phyloP scores from a whole-genome alignment of 2,113 vertebrate species.

The Haliaeetus leucogaster region DNA sequence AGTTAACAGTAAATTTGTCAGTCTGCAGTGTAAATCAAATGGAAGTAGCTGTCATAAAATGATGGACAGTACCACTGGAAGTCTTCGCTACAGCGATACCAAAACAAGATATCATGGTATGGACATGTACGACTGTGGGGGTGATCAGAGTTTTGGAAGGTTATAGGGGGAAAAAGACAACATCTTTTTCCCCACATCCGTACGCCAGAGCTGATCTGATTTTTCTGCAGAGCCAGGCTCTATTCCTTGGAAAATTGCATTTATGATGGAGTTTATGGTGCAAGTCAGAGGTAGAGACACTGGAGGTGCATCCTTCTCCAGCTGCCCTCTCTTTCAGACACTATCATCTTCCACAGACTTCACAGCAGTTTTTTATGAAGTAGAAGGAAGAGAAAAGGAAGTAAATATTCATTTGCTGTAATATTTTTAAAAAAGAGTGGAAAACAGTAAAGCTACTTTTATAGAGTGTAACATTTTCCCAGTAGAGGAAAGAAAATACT shows the following conservation, averaged over 20 bases:
- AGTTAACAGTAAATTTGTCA: conserved; percentile 50
- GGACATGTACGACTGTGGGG: not conserved
- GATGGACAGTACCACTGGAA: not conserved
- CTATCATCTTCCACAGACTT: not conserved
- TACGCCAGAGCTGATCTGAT: not conserved
- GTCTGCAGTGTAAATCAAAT: conserved; percentile 11
- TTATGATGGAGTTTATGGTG: not conserved
- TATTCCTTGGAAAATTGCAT: not conserved
- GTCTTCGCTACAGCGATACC: rapidly evolving
- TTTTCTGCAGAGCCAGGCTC: not conserved
- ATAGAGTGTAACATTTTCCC: conserved; percentile 60
- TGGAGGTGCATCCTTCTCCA: not conserved
- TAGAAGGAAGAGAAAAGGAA: not conserved
- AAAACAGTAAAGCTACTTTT: conserved; percentile 50
- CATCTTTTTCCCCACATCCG: not conserved
- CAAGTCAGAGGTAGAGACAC: not conserved
- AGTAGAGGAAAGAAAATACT: conserved; percentile 52
- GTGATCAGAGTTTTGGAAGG: not conserved
- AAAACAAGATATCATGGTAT: not conserved
- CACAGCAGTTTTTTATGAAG: not conserved
- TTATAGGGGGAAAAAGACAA: not conserved
- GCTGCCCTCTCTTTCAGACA: not conserved
- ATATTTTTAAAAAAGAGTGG: conserved; percentile 44
- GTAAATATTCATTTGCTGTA: not conserved
- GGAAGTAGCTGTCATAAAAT: not conserved